phyloP scores from a whole-genome alignment of 1,140 invertebrate genomes.

The Macrobrachium rosenbergii region DNA sequence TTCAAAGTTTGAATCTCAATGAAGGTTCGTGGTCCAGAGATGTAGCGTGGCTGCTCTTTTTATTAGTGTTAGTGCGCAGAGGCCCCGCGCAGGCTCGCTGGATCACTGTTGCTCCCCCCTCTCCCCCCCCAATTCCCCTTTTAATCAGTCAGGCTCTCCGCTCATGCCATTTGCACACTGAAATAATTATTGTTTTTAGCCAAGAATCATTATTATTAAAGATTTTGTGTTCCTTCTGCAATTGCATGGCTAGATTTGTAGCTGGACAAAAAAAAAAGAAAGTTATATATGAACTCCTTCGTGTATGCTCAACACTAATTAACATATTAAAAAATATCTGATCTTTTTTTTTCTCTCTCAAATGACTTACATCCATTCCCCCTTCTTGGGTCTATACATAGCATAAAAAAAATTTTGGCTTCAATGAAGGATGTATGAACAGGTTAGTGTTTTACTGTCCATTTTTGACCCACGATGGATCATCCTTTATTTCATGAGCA shows the following conservation, averaged over 20 bases:
- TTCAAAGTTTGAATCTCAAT: neutral
- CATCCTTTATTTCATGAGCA: constrained; percentile 8
- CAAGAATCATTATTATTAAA: constrained; percentile 8
- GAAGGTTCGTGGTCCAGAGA: constrained; percentile 28
- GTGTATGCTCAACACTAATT: constrained; percentile 21
- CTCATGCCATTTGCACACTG: constrained; percentile 65
- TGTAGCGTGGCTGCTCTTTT: neutral
- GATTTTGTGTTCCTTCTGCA: constrained; percentile 56
- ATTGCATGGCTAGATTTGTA: constrained; percentile 54
- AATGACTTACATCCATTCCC: no score
- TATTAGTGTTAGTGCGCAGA: neutral
- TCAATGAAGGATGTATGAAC: constrained; percentile 11
- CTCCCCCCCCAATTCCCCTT: constrained; percentile 12
- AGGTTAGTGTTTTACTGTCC: neutral
- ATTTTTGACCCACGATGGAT: neutral
- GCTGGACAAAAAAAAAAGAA: constrained; percentile 1
- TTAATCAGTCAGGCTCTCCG: constrained; percentile 52
- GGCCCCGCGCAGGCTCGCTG: neutral
- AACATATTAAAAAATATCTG: neutral
- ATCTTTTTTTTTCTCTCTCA: no score
- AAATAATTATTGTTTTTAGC: constrained; percentile 30
- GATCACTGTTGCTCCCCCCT: neutral
- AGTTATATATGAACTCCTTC: constrained; percentile 38
- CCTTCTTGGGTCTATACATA: neutral
- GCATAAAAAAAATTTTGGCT: neutral